Evolutionary conservation across 2,888 invertebrate species (phyloP), one percentile per base, ranked within the genome.

Genomic region (Chrysolina oricalcia): DNA sequence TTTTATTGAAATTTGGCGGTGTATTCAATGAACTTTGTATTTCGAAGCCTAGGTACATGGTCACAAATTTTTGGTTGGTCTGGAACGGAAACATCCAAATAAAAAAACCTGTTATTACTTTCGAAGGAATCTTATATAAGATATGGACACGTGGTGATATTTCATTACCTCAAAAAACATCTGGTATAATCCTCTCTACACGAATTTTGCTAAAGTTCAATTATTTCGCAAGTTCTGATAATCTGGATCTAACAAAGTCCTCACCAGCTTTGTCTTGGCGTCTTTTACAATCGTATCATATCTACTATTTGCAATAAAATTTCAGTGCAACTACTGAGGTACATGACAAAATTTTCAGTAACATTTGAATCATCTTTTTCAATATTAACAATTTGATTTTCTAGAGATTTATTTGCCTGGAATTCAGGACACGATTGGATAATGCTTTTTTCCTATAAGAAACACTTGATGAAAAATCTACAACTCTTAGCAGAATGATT

Each of bases 1-100:
- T n/a, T n/a, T n/a, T n/a, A n/a, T n/a, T n/a, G n/a, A n/a, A n/a
- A n/a, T n/a, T n/a, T n/a, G n/a, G 13, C 0, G 15, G 15, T 15
- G n/a, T 15, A 15, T 46, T 3, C 46, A 46, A 1, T 46, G 1
- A 46, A 15, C 15, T n/a, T n/a, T 46, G 11, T 15, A n/a, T 15
- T 46, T 10, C 15, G 11, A 15, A 46, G 5, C 2, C 35, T 10
- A 1, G 23, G 23, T 13, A 59, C 19, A 11, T 59, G 1, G 21
- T 59, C 19, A 3, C 59, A 59, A 59, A 59, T 59, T 59, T 27
- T 59, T 21, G 9, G 27, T 59, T 59, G 23, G n/a, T 27, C 59
- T 15, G 15, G 46, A 11, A 10, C 15, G 15, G 11, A 15, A 0
- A 3, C n/a, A 1, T 46, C 1, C 5, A 46, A 46, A 6, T 11